Conservation (phyloP, 2,888 invertebrate species). For the Drosophila meridionalis region DNA sequence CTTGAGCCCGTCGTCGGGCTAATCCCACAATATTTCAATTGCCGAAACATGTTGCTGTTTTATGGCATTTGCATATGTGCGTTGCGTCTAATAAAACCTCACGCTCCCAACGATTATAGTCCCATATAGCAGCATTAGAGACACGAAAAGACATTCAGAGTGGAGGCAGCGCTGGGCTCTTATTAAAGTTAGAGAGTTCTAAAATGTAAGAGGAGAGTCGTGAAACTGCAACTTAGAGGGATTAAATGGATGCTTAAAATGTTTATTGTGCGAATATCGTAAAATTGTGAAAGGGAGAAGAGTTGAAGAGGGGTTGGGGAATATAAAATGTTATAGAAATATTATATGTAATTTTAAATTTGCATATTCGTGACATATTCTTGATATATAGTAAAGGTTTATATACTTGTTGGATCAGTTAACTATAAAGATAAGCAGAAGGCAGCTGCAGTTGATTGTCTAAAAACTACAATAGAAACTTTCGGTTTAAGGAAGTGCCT, state of each 20-base stretch:
- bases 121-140: constrained; percentile 42
- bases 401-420: not conserved
- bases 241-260: constrained; percentile 10
- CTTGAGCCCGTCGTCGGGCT: constrained; percentile 43
- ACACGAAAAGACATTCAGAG: not conserved
- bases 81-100: constrained; percentile 38
- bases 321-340: not conserved
- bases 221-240: constrained; percentile 6
- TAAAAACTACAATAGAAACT: too few relatives aligned
- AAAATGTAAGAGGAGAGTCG: not conserved
- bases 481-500: too few relatives aligned
- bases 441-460: too few relatives aligned
- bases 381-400: not conserved
- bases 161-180: not conserved
- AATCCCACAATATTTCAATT: constrained; percentile 77
- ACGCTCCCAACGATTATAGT: constrained; percentile 44
- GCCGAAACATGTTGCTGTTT: constrained; percentile 66
- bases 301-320: not conserved
- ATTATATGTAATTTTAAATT: not conserved
- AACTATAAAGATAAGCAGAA: not conserved
- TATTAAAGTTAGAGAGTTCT: constrained; percentile 19
- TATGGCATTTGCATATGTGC: constrained; percentile 55
- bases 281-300: not conserved
- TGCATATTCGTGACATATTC: not conserved
- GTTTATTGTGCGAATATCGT: not conserved